Percentiles rank a stretch among this genome's conserved stretches.
These are phyloP conservation scores for Pholis gunnellus DNA, from an alignment of 2,113 vertebrate genomes.

Conservation along the genomic window DNA sequence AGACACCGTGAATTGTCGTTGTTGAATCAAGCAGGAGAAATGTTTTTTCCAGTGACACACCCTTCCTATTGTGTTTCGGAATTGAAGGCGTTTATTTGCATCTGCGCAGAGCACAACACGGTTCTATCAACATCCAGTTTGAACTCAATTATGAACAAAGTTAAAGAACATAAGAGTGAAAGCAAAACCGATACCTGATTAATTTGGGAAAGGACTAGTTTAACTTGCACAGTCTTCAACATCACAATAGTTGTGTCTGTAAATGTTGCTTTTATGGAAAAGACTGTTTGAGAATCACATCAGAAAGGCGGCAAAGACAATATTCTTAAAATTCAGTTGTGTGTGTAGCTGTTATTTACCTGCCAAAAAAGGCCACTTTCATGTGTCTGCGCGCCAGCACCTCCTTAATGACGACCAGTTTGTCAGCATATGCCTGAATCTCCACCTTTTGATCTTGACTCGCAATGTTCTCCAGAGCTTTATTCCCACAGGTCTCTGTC, in stretches of 20 bases:
- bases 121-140: neutral
- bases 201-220: neutral
- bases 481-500: constrained; percentile 89
- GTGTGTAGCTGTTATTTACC: constrained; percentile 80
- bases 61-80: neutral
- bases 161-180: constrained; percentile 26
- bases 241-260: neutral
- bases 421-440: constrained; percentile 88
- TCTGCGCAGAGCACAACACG: neutral
- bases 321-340: neutral
- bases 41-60: neutral
- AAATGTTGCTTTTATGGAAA: neutral
- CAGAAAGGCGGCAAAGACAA: neutral
- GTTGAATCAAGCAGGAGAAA: neutral
- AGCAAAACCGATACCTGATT: neutral
- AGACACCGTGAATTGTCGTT: neutral
- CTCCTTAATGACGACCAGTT: constrained; percentile 91
- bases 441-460: constrained; percentile 86
- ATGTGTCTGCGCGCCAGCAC: constrained; percentile 95
- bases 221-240: neutral
- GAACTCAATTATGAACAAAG: neutral
- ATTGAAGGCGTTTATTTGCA: neutral
- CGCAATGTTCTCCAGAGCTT: constrained; percentile 87
- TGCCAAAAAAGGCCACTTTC: constrained; percentile 99
- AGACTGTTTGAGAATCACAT: neutral